phyloP scores from a whole-genome alignment of 2,113 vertebrate species.

The Centrocercus urophasianus region DNA sequence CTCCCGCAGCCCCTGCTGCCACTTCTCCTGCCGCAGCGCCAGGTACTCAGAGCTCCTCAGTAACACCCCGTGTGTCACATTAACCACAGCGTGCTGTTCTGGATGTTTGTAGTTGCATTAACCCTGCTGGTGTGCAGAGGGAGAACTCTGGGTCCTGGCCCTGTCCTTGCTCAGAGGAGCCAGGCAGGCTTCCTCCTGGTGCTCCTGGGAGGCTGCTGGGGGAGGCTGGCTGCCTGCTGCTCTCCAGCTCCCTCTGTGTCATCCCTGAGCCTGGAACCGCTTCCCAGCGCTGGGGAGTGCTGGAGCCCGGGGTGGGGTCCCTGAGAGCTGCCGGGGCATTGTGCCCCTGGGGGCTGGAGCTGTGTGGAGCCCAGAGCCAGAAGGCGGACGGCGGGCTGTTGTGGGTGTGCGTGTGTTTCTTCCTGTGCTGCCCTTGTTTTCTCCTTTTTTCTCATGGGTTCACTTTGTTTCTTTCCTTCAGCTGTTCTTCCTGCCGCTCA shows the following conservation, averaged over 20 bases:
- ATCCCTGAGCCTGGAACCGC: background rate
- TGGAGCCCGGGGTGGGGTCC: background rate
- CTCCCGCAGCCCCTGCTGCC: slow-evolving; percentile 2
- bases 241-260: background rate
- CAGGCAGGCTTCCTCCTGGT: background rate
- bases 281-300: too few species aligned
- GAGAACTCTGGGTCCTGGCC: background rate
- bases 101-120: background rate
- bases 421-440: background rate
- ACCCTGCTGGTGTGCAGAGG: background rate
- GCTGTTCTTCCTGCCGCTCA: slow-evolving; percentile 78
- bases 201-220: background rate
- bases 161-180: background rate
- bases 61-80: background rate
- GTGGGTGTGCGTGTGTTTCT: background rate
- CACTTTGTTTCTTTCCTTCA: slow-evolving; percentile 76
- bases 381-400: background rate
- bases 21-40: background rate
- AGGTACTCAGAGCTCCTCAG: slow-evolving; percentile 32
- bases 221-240: background rate
- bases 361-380: background rate
- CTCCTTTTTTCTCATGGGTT: slow-evolving; percentile 33
- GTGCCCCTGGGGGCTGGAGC: background rate
- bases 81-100: slow-evolving; percentile 23
- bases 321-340: background rate